phyloP scores from a whole-genome alignment of 2,113 vertebrate species.

The Equus quagga region DNA sequence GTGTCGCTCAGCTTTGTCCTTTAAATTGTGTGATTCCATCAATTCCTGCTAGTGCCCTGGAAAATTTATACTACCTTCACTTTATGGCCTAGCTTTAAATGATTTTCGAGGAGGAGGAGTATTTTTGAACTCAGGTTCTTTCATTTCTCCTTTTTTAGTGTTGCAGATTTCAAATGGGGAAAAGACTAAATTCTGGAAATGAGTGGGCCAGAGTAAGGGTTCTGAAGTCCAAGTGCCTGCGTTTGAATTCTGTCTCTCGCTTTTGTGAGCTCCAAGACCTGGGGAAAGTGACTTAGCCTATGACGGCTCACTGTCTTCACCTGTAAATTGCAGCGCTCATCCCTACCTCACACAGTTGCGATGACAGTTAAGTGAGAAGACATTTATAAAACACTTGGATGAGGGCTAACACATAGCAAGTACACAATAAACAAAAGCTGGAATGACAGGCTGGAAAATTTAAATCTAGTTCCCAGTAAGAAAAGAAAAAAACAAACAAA shows the following conservation, averaged over 20 bases:
- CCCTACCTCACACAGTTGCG: neutral
- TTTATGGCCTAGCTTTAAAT: slow-evolving; percentile 52
- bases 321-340: neutral
- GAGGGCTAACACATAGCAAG: neutral
- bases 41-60: neutral
- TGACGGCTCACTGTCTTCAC: neutral
- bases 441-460: neutral
- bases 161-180: slow-evolving; percentile 37
- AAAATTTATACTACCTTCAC: slow-evolving; percentile 57
- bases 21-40: slow-evolving; percentile 60
- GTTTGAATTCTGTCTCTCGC: neutral
- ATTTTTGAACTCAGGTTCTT: slow-evolving; percentile 48
- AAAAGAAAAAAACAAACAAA: neutral
- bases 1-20: slow-evolving; percentile 39
- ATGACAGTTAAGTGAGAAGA: neutral
- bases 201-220: neutral
- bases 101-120: neutral
- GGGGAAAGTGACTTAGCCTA: neutral
- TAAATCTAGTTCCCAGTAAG: slow-evolving; percentile 10
- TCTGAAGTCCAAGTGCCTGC: neutral
- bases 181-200: slow-evolving; percentile 40
- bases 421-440: slow-evolving; percentile 22
- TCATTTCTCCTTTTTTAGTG: neutral
- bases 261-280: neutral
- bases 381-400: neutral